A percentile compares a stretch with the other conserved stretches of the same genome.
These are phyloP conservation scores for Heliconius nattereri DNA, from an alignment of 1,140 invertebrate genomes.

Conservation along the genomic window DNA sequence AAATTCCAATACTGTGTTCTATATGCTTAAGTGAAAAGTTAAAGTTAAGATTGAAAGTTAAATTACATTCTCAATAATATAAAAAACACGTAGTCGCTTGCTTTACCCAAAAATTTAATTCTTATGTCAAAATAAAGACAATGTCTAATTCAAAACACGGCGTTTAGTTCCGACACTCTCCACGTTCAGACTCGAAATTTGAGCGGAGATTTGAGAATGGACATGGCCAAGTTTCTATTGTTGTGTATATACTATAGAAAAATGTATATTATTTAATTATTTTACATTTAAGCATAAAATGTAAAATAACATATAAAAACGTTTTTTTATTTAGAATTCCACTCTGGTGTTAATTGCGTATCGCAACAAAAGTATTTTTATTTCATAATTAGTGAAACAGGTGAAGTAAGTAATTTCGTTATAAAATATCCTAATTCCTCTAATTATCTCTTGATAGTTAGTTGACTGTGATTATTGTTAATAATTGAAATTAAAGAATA, in stretches of 20 bases:
- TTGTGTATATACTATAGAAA: no score
- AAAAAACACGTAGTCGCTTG: no score
- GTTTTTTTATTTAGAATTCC: background rate
- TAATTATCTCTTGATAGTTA: slow-evolving; percentile 6
- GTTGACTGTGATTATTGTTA: background rate
- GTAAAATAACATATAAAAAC: background rate
- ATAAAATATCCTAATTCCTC: background rate
- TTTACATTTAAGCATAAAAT: background rate
- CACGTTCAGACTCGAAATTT: background rate
- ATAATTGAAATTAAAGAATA: background rate
- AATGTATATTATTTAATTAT: background rate
- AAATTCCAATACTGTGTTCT: no score
- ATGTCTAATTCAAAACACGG: background rate
- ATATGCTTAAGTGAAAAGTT: no score
- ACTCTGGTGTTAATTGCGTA: background rate
- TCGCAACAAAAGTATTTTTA: background rate
- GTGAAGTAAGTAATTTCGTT: background rate
- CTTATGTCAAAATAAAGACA: no score
- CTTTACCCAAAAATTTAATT: no score
- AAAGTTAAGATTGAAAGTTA: no score
- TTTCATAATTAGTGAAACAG: slow-evolving; percentile 5
- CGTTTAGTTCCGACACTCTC: background rate
- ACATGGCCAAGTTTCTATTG: no score
- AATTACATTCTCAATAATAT: no score
- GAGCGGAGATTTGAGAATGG: no score